These are phyloP conservation scores for Heliconius aoede DNA, from an alignment of 2,888 invertebrate species.

Conservation along the genomic window DNA sequence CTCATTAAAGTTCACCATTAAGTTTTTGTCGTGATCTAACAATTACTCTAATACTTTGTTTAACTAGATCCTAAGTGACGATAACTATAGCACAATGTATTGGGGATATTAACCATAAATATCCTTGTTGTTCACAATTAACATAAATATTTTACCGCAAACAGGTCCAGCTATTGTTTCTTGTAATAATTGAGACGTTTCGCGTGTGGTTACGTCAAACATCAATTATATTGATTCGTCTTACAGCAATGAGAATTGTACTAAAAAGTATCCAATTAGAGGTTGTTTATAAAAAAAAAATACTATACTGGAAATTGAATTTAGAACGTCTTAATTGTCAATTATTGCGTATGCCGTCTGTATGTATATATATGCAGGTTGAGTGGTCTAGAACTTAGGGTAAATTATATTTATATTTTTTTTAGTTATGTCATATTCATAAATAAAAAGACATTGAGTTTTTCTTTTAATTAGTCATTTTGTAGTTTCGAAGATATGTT, in stretches of 20 bases:
- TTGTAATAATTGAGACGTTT: background rate
- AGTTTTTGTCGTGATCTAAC: constrained; percentile 52
- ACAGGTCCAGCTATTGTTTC: constrained; percentile 14
- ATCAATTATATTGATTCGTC: background rate
- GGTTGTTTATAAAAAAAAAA: background rate
- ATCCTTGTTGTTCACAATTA: constrained; percentile 30
- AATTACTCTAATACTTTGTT: constrained; percentile 53
- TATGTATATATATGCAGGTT: too few species aligned
- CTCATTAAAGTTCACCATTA: constrained; percentile 65
- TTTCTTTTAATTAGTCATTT: too few species aligned
- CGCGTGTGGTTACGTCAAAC: constrained; percentile 19
- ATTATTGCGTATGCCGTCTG: too few species aligned
- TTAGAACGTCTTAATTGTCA: too few species aligned
- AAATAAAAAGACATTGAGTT: too few species aligned
- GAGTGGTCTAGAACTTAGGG: too few species aligned
- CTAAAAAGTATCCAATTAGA: background rate
- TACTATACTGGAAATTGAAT: background rate
- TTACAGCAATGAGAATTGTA: background rate
- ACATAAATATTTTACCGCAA: constrained; percentile 25
- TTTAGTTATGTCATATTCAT: too few species aligned
- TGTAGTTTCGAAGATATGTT: too few species aligned
- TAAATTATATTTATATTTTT: too few species aligned
- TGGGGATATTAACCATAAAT: constrained; percentile 18
- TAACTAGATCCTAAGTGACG: constrained; percentile 46
- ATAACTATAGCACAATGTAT: constrained; percentile 36